phyloP scores from a whole-genome alignment of 2,888 invertebrate species.

The Coronaproctus castanopsis region DNA sequence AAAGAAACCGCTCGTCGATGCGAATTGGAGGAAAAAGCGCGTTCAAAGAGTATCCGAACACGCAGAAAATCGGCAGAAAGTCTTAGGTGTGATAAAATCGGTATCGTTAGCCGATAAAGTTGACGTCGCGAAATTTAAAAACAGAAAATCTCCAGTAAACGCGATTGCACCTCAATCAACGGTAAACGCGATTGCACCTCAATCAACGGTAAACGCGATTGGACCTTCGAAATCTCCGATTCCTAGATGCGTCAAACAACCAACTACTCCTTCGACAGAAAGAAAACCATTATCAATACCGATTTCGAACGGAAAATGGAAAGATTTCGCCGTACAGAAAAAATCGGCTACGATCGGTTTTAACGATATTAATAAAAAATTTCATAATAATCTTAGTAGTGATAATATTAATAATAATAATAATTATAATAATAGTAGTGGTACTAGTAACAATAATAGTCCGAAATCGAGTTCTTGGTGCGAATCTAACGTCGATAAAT shows the following conservation, averaged over 20 bases:
- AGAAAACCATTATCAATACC: too few relatives aligned
- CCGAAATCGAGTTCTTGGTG: too few relatives aligned
- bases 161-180: not conserved
- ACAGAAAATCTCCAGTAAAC: not conserved
- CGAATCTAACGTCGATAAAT: too few relatives aligned
- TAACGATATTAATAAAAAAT: too few relatives aligned
- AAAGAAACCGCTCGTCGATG: not conserved
- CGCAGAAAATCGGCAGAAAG: slow-evolving; percentile 4
- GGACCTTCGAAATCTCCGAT: not conserved
- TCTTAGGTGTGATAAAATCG: not conserved
- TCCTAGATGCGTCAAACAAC: not conserved
- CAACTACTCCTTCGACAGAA: not conserved
- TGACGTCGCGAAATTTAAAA: not conserved
- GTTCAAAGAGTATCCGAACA: slow-evolving; percentile 2
- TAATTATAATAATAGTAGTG: too few relatives aligned
- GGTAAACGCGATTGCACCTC: not conserved
- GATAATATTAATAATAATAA: too few relatives aligned
- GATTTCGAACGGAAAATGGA: too few relatives aligned
- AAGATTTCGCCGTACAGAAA: too few relatives aligned
- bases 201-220: not conserved
- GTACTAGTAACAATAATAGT: too few relatives aligned
- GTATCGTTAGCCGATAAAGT: not conserved
- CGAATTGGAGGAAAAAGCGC: slow-evolving; percentile 1
- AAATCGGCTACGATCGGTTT: too few relatives aligned
- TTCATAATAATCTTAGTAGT: too few relatives aligned